Evolutionary conservation across 1,140 invertebrate species (phyloP), one percentile per base, ranked within the genome.

Genomic region (Aphelenchoides fujianensis): DNA sequence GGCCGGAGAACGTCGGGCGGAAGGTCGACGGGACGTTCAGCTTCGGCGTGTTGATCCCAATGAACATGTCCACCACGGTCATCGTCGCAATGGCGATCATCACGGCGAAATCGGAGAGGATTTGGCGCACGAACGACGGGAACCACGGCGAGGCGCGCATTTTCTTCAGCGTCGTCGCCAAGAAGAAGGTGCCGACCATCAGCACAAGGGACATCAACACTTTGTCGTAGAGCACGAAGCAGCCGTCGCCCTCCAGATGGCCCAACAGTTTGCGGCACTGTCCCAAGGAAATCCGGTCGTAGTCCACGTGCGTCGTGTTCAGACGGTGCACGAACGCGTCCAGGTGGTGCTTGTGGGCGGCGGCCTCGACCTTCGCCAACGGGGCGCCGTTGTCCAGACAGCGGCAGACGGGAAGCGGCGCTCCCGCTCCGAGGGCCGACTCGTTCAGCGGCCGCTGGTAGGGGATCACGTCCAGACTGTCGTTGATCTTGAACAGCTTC

Each of bases 101-200:
- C 0, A 98, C 95, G 36, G 94, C 92, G 86, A 99, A 99, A 85
- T 99, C 96, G 84, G 93, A 96, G 36, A 98, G 89, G 57, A 95
- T 89, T 85, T 91, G 90, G 57, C 95, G 90, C 2, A 97, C 89
- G 81, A 86, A 74, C 23, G 84, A 82, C 19, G 82, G 82, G 62
- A 83, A 83, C 61, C 84, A 83, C 36, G 77, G 77, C 2, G 70
- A 71, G 57, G 79, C 84, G 3, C 83, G 75, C 81, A 84, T 75
- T 41, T 82, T 84, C 91, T 85, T 85, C 19, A 86, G 54, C 0
- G 72, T 74, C 3, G 70, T 84, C 9, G 83, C 79, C 23, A 80
- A 63, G 62, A 80, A 78, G 69, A 77, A 81, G 23, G 96, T 99
- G 70, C 93, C 92, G 74, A 93, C 83, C 85, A 97, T 97, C 71